phyloP scores from a whole-genome alignment of 2,113 vertebrate genomes.

The Coracopsis vasa region DNA sequence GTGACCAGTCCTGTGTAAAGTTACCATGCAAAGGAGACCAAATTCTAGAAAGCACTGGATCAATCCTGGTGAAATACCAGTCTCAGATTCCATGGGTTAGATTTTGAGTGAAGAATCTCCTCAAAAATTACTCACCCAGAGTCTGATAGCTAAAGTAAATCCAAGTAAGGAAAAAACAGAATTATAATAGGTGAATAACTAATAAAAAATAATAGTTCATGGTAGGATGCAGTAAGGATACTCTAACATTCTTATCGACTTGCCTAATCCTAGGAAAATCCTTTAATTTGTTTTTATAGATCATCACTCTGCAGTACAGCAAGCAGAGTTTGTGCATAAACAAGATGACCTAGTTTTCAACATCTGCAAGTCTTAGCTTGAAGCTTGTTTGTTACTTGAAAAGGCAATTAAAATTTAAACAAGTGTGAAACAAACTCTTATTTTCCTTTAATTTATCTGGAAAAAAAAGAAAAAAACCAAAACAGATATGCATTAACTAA shows the following conservation, averaged over 20 bases:
- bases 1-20: background rate
- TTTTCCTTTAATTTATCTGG: slow-evolving; percentile 37
- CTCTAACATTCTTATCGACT: slow-evolving; percentile 17
- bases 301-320: background rate
- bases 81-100: background rate
- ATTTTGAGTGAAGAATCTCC: background rate
- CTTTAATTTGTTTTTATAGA: slow-evolving; percentile 38
- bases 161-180: background rate
- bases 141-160: background rate
- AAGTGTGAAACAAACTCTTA: slow-evolving; percentile 50
- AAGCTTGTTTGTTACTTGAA: slow-evolving; percentile 69
- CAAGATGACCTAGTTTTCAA: slow-evolving; percentile 71
- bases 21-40: background rate
- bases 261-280: background rate
- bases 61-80: background rate
- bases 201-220: background rate
- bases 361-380: slow-evolving; percentile 66
- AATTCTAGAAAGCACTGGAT: background rate
- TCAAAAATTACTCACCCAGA: background rate
- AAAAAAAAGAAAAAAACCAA: background rate
- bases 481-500: slow-evolving; percentile 19
- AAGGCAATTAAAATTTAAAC: slow-evolving; percentile 78
- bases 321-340: slow-evolving; percentile 41
- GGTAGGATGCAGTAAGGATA: background rate
- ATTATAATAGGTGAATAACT: background rate